phyloP scores from a whole-genome alignment of 2,888 invertebrate genomes.

The Pyrgus malvae region DNA sequence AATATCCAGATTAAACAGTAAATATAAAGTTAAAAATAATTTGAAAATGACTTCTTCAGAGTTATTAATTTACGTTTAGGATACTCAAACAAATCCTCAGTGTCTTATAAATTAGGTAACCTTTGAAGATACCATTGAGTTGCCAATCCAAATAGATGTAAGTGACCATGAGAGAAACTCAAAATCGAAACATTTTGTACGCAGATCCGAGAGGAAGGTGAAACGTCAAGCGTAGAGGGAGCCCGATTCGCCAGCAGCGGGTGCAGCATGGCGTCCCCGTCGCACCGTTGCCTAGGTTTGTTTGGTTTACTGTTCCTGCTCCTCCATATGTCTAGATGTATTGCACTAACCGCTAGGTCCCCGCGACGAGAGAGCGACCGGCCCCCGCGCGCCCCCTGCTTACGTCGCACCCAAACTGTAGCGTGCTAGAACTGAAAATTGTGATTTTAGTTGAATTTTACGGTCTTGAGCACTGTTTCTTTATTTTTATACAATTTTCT shows the following conservation, averaged over 20 bases:
- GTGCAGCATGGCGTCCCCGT: constrained; percentile 61
- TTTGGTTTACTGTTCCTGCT: constrained; percentile 69
- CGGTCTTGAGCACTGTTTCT: constrained; percentile 31
- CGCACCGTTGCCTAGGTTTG: constrained; percentile 78
- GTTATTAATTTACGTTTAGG: too few relatives aligned
- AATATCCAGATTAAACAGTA: too few relatives aligned
- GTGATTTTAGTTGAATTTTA: constrained; percentile 76
- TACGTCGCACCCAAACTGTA: too few relatives aligned
- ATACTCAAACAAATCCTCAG: too few relatives aligned
- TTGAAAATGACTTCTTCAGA: too few relatives aligned
- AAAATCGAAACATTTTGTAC: neutral
- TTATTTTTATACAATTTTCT: too few relatives aligned
- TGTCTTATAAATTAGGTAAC: too few relatives aligned
- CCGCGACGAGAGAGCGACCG: constrained; percentile 51
- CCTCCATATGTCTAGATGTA: constrained; percentile 35
- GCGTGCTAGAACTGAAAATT: constrained; percentile 53
- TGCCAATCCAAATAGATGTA: too few relatives aligned
- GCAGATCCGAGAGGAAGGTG: constrained; percentile 71
- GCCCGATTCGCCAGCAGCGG: constrained; percentile 51
- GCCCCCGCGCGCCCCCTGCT: constrained; percentile 65
- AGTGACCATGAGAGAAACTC: too few relatives aligned
- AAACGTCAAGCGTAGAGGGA: constrained; percentile 43
- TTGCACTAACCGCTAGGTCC: constrained; percentile 71
- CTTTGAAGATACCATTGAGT: too few relatives aligned
- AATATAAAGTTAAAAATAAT: too few relatives aligned